A percentile compares a stretch with the other conserved stretches of the same genome.
phyloP scores from a whole-genome alignment of 2,888 invertebrate species.

The Opisthograptis luteolata region DNA sequence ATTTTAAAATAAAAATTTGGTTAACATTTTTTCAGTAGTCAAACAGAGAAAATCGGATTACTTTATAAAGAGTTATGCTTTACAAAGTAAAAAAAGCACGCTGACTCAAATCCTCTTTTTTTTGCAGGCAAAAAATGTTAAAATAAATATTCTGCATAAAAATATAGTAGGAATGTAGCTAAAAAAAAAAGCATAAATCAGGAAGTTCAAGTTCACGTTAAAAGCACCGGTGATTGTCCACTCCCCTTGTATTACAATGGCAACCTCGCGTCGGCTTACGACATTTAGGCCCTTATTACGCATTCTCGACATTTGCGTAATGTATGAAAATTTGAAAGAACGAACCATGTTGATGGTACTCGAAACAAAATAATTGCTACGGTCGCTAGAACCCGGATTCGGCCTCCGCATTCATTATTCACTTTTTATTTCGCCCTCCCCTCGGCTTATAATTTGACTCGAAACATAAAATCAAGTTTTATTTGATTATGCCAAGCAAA shows the following conservation, averaged over 20 bases:
- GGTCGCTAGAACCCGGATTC: constrained; percentile 79
- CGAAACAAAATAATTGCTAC: constrained; percentile 84
- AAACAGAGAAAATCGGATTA: too few species aligned
- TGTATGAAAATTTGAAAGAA: constrained; percentile 84
- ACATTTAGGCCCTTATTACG: constrained; percentile 80
- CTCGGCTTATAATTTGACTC: constrained; percentile 83
- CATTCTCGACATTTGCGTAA: constrained; percentile 82
- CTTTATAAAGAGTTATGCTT: too few species aligned
- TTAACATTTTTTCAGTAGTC: too few species aligned
- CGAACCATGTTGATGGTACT: constrained; percentile 83
- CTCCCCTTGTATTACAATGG: constrained; percentile 64
- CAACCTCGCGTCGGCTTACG: constrained; percentile 66
- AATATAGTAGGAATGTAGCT: constrained; percentile 1
- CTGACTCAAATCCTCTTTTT: too few species aligned
- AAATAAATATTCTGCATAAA: neutral
- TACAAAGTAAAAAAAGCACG: too few species aligned
- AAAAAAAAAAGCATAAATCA: constrained; percentile 4
- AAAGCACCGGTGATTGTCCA: constrained; percentile 52
- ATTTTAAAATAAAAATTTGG: too few species aligned
- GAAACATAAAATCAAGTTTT: constrained; percentile 84
- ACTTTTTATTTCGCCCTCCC: constrained; percentile 82
- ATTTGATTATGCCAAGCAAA: constrained; percentile 79
- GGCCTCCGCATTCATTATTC: constrained; percentile 83
- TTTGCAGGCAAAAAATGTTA: neutral
- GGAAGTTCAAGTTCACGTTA: constrained; percentile 24